Percentiles rank a stretch among this genome's conserved stretches.
Evolutionary conservation across 2,888 invertebrate genomes (phyloP).

Genomic region (Drosophila recens): DNA sequence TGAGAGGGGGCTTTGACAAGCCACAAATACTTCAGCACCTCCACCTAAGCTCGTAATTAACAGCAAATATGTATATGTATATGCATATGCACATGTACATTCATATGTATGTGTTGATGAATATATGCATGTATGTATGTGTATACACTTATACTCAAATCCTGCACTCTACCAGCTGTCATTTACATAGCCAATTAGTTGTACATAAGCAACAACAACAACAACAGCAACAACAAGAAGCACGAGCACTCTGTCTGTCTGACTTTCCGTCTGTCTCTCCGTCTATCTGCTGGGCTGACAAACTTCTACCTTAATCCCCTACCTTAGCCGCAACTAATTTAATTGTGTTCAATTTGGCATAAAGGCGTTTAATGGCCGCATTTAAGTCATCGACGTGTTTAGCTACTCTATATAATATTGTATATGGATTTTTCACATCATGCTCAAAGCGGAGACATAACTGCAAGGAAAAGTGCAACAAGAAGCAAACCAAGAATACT

Average conservation of each 20-base stretch:
- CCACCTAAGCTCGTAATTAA: slow-evolving; percentile 71
- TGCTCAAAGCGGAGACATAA: slow-evolving; percentile 28
- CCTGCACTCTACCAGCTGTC: slow-evolving; percentile 59
- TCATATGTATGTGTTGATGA: slow-evolving; percentile 1
- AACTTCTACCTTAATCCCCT: slow-evolving; percentile 67
- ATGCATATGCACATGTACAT: slow-evolving; percentile 6
- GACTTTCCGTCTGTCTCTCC: not conserved
- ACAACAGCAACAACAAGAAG: slow-evolving; percentile 26
- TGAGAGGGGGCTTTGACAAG: slow-evolving; percentile 42
- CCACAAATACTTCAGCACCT: slow-evolving; percentile 65
- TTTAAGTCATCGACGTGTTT: slow-evolving; percentile 3
- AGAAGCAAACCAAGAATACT: not conserved
- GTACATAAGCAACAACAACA: slow-evolving; percentile 63
- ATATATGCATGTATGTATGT: not conserved
- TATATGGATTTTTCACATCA: slow-evolving; percentile 46
- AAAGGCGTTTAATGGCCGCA: slow-evolving; percentile 68
- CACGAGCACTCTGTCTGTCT: slow-evolving; percentile 3
- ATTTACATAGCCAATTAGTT: slow-evolving; percentile 79
- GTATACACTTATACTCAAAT: slow-evolving; percentile 42
- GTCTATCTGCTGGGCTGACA: slow-evolving; percentile 2
- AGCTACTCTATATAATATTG: slow-evolving; percentile 6
- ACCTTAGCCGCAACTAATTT: slow-evolving; percentile 75
- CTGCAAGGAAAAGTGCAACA: slow-evolving; percentile 9
- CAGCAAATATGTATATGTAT: slow-evolving; percentile 53
- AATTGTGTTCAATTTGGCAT: slow-evolving; percentile 80